Percentiles rank a stretch among this genome's conserved stretches.
phyloP scores from a whole-genome alignment of 2,888 invertebrate species.

The Aplocera efformata region DNA sequence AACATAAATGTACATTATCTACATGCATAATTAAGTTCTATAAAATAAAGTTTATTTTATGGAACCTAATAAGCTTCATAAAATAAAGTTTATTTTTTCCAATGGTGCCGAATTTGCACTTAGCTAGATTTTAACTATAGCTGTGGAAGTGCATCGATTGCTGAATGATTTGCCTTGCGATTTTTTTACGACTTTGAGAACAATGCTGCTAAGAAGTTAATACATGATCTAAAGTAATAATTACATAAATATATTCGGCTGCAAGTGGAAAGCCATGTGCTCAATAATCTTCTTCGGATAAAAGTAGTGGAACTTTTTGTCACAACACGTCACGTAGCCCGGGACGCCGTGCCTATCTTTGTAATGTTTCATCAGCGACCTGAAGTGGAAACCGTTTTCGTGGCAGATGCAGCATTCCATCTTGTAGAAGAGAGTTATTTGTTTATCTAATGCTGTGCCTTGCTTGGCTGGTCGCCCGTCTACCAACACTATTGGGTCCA shows the following conservation, averaged over 20 bases:
- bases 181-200: no score
- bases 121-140: no score
- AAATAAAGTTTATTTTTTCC: no score
- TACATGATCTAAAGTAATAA: constrained; percentile 21
- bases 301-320: constrained; percentile 74
- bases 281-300: constrained; percentile 74
- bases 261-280: constrained; percentile 73
- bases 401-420: constrained; percentile 77
- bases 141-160: no score
- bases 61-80: no score
- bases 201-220: no score
- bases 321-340: constrained; percentile 71
- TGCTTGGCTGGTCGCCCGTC: constrained; percentile 69
- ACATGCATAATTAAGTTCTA: no score
- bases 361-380: constrained; percentile 71
- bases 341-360: constrained; percentile 74
- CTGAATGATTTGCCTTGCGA: no score
- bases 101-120: no score
- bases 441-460: constrained; percentile 64
- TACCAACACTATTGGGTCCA: constrained; percentile 60
- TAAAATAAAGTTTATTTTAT: no score
- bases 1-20: no score
- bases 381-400: constrained; percentile 64
- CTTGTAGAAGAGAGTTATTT: constrained; percentile 71
- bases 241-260: constrained; percentile 73